Conservation (phyloP, 2,888 invertebrate species). For the Junonia oenone region DNA sequence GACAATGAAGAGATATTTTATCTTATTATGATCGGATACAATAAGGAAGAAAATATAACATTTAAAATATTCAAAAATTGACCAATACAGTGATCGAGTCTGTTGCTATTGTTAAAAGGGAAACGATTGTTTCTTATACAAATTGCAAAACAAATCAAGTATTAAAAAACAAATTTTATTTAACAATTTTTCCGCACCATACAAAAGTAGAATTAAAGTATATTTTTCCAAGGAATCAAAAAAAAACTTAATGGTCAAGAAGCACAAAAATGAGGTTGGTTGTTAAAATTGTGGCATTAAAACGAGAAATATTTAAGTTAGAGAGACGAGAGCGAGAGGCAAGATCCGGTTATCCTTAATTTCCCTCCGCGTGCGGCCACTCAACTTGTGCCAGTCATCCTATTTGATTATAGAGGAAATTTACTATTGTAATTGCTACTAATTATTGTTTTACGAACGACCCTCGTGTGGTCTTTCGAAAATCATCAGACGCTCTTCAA, state of each 20-base stretch:
- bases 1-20: background rate
- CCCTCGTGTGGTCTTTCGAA: conserved; percentile 33
- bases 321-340: conserved; percentile 5
- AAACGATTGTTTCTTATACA: no score
- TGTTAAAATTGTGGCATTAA: background rate
- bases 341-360: conserved; percentile 21
- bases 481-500: background rate
- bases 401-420: conserved; percentile 71
- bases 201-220: background rate
- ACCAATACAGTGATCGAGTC: background rate
- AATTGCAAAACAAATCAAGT: no score
- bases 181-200: background rate
- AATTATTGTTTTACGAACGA: conserved; percentile 68
- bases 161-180: no score
- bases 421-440: conserved; percentile 70
- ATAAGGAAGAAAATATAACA: background rate
- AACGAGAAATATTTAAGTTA: conserved; percentile 5
- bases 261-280: background rate
- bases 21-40: background rate
- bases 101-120: background rate
- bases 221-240: no score
- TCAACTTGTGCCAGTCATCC: conserved; percentile 69
- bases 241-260: no score
- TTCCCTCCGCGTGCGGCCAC: conserved; percentile 65
- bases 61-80: background rate